Evolutionary conservation across 2,888 invertebrate genomes (phyloP).

Genomic region (Isoperla grammatica): DNA sequence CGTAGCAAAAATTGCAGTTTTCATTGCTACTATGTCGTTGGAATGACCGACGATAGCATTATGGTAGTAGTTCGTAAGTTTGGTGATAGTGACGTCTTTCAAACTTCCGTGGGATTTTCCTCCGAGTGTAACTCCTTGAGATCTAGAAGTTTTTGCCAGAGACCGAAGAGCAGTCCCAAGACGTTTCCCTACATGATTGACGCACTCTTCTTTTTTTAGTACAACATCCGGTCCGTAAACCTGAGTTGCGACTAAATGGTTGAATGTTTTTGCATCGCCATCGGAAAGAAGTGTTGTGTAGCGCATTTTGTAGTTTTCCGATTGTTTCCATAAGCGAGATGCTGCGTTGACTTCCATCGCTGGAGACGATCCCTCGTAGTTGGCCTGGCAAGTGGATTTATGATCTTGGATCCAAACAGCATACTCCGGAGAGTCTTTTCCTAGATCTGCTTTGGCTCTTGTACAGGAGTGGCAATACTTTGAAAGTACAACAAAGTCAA

Average conservation of each 20-base stretch:
- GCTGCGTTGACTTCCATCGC: no score
- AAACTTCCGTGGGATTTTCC: constrained; percentile 19
- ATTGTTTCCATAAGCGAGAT: constrained; percentile 21
- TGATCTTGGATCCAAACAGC: no score
- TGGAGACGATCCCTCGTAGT: no score
- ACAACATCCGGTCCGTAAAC: constrained; percentile 8
- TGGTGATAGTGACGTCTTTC: constrained; percentile 17
- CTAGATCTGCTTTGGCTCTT: no score
- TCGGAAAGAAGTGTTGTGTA: constrained; percentile 25
- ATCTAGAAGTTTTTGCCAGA: background rate
- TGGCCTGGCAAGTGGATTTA: no score
- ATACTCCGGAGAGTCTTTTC: no score
- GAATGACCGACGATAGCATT: constrained; percentile 28
- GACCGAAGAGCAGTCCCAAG: constrained; percentile 19
- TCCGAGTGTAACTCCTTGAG: constrained; percentile 20
- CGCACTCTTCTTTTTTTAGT: constrained; percentile 25
- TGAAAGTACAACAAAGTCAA: no score
- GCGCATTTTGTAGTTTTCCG: constrained; percentile 7
- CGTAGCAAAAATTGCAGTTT: constrained; percentile 32
- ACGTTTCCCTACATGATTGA: constrained; percentile 24
- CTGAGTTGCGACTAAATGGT: constrained; percentile 18
- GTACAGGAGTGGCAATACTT: no score
- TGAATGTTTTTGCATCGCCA: constrained; percentile 19
- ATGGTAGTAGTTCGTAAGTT: constrained; percentile 28
- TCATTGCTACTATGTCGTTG: constrained; percentile 28